A percentile compares a stretch with the other conserved stretches of the same genome.
These are phyloP conservation scores for Catostylus mosaicus DNA, from an alignment of 30 jellyfish, hydroid and myxozoan species.

Conservation along the genomic window DNA sequence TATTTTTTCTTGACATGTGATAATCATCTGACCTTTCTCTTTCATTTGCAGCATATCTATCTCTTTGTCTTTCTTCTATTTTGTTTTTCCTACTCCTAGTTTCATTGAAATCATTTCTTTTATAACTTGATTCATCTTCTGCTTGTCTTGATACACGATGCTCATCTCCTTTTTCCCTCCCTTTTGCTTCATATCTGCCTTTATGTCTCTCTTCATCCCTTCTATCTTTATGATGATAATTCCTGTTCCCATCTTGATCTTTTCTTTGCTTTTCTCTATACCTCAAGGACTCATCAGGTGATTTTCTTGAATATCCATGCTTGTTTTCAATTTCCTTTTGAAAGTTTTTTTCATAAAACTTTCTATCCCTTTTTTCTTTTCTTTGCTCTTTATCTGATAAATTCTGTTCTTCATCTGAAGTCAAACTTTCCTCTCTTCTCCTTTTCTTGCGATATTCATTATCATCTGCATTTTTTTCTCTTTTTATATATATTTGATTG, in stretches of 20 bases:
- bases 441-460: constrained; percentile 3
- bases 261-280: not conserved
- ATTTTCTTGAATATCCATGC: not conserved
- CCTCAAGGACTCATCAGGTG: not conserved
- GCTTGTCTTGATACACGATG: no score
- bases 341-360: not conserved
- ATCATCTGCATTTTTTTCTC: not conserved
- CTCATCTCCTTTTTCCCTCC: not conserved
- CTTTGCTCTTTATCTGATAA: not conserved
- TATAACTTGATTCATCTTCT: not conserved
- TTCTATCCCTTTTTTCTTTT: not conserved
- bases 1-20: not conserved
- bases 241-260: not conserved
- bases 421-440: constrained; percentile 7
- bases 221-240: not conserved
- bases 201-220: no score
- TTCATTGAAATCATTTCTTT: not conserved
- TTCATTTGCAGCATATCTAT: constrained; percentile 20
- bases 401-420: not conserved
- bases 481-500: not conserved
- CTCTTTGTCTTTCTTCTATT: not conserved
- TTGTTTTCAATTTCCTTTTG: not conserved
- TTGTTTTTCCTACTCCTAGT: not conserved
- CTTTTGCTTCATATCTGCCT: not conserved
- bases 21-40: constrained; percentile 1